These are phyloP conservation scores for Naso thynnoides DNA, from an alignment of 2,797 vertebrate genomes.

Conservation along the genomic window DNA sequence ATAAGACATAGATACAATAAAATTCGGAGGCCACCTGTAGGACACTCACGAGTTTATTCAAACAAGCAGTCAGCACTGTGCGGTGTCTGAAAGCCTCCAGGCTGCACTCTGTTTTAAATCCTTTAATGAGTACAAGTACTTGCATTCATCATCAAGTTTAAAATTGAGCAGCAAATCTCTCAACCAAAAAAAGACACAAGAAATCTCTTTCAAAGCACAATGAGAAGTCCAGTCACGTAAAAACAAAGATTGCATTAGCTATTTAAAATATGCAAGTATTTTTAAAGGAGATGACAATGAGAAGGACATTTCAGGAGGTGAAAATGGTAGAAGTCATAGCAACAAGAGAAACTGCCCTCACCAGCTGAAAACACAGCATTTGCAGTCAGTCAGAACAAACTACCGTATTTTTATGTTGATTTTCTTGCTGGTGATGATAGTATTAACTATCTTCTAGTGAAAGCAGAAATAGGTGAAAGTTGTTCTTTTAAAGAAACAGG, in stretches of 20 bases:
- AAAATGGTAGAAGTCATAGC: not conserved
- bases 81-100: conserved; percentile 32
- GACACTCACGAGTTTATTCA: conserved; percentile 35
- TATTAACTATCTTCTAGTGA: not conserved
- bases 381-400: not conserved
- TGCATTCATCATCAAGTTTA: conserved; percentile 29
- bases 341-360: not conserved
- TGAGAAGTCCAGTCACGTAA: not conserved
- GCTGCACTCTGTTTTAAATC: conserved; percentile 30
- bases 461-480: not conserved
- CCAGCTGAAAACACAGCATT: not conserved
- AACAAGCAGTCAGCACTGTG: conserved; percentile 36
- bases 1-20: conserved; percentile 43
- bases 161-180: not conserved
- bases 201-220: conserved; percentile 1
- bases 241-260: conserved; percentile 7
- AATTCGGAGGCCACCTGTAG: conserved; percentile 47
- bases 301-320: not conserved
- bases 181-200: not conserved
- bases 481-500: not conserved
- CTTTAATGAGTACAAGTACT: conserved; percentile 23
- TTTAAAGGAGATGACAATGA: not conserved
- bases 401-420: not conserved
- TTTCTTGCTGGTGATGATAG: not conserved
- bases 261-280: not conserved